Evolutionary conservation across 2,797 vertebrate species (phyloP), one percentile per base, ranked within the genome.

Genomic region (Cryptoprocta ferox): DNA sequence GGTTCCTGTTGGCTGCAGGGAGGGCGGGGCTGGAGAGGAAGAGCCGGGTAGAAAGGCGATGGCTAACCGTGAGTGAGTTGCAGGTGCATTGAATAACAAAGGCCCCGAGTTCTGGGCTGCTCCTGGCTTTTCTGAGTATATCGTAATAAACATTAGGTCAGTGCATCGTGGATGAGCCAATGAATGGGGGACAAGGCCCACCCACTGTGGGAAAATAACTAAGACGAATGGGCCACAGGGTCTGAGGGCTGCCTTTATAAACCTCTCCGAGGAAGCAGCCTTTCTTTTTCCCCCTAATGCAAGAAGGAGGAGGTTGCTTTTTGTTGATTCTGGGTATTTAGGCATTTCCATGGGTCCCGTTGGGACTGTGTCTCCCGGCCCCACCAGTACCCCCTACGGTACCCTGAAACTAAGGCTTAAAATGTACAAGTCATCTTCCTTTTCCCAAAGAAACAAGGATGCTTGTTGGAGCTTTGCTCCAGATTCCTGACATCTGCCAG

Each of bases 231-330:
- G 93, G 35, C 75, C 30, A 3, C 0, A 0, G 35, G 30, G 37
- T 65, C 81, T 71, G 78, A 86, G 30, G n/a, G 28, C 48, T 5
- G 37, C 59, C 68, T 70, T 83, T 35, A 11, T 26, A 30, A 80
- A 45, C 32, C 50, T 37, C n/a, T 16, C 18, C 0, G 26, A 42
- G 42, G 87, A 71, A 53, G 48, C 30, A 59, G 59, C 18, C 15
- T 16, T 35, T 15, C 6, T 14, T 9, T 1, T 1, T 12, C 19
- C 8, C 19, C 8, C 68, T 37, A n/a, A 18, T 3, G 30, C 19
- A 76, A 59, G 59, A 50, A 88, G 68, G 32, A 82, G 32, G 42
- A 87, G 42, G 13, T 35, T 15, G 91, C 81, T 89, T 94, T 94
- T 83, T 68, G 45, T 78, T 61, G 78, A 11, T 32, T 89, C n/a